phyloP scores from a whole-genome alignment of 2,888 invertebrate genomes.

The Drosophila peninsularis region DNA sequence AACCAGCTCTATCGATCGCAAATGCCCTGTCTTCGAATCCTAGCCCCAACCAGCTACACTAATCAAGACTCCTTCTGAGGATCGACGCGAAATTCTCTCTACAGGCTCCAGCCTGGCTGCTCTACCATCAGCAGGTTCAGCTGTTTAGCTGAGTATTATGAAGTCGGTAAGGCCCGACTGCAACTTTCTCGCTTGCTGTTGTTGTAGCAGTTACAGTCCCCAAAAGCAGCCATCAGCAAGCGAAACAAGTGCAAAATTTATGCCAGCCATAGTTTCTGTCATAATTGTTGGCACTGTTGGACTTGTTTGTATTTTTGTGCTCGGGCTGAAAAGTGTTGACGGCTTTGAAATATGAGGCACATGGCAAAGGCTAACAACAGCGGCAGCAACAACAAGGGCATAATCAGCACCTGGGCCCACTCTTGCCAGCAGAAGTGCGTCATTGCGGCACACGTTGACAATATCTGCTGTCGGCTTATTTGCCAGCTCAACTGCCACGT shows the following conservation, averaged over 20 bases:
- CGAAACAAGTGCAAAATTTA: constrained; percentile 77
- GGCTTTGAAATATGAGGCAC: constrained; percentile 76
- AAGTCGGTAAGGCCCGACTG: not conserved
- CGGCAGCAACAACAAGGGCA: constrained; percentile 62
- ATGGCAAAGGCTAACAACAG: constrained; percentile 32
- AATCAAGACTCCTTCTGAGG: too few relatives aligned
- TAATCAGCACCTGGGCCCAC: constrained; percentile 45
- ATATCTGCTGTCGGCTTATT: constrained; percentile 77
- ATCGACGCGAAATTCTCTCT: too few relatives aligned
- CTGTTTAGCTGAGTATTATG: not conserved
- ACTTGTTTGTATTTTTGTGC: constrained; percentile 43
- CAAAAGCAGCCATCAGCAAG: constrained; percentile 29
- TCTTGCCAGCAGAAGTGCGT: constrained; percentile 29
- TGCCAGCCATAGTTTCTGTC: constrained; percentile 77
- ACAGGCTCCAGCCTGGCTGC: too few relatives aligned
- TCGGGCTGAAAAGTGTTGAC: constrained; percentile 71
- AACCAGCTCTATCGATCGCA: too few relatives aligned
- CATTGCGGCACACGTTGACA: constrained; percentile 61
- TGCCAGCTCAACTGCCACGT: constrained; percentile 59
- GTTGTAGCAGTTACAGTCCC: constrained; percentile 5
- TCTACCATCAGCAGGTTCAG: not conserved
- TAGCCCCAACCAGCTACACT: too few relatives aligned
- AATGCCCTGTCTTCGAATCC: too few relatives aligned
- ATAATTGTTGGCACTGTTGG: constrained; percentile 76
- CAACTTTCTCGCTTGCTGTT: not conserved